Conservation (phyloP, 2,888 invertebrate species). For the Ethmia dodecea region DNA sequence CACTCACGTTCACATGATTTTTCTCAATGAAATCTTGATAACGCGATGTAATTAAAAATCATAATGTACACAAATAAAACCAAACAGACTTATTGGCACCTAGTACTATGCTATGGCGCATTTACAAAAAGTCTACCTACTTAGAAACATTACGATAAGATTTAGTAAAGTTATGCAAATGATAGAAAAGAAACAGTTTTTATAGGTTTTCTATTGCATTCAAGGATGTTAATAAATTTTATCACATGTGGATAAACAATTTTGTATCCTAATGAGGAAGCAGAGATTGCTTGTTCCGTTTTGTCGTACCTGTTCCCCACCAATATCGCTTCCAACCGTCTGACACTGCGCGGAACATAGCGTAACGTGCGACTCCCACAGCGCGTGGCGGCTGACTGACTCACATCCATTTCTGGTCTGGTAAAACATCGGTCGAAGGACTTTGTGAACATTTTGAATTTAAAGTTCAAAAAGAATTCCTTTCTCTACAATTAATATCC, state of each 20-base stretch:
- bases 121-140: no score
- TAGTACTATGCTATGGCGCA: no score
- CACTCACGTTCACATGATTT: no score
- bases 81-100: not conserved
- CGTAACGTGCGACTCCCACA: constrained; percentile 55
- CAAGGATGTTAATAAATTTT: no score
- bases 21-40: no score
- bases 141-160: no score
- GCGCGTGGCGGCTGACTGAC: constrained; percentile 62
- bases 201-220: no score
- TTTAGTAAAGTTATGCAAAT: no score
- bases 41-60: constrained; percentile 12
- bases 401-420: constrained; percentile 23
- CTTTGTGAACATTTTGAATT: constrained; percentile 33
- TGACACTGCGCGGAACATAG: constrained; percentile 65
- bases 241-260: no score
- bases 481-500: constrained; percentile 3
- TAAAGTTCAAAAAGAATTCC: constrained; percentile 14
- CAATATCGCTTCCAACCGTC: constrained; percentile 71
- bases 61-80: not conserved
- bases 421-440: constrained; percentile 26
- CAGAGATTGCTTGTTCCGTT: constrained; percentile 56
- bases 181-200: no score
- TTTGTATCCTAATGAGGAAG: constrained; percentile 40
- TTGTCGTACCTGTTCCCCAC: constrained; percentile 76